Base-by-base conservation (phyloP, 2,797 vertebrate species). In the Fringilla coelebs region DNA sequence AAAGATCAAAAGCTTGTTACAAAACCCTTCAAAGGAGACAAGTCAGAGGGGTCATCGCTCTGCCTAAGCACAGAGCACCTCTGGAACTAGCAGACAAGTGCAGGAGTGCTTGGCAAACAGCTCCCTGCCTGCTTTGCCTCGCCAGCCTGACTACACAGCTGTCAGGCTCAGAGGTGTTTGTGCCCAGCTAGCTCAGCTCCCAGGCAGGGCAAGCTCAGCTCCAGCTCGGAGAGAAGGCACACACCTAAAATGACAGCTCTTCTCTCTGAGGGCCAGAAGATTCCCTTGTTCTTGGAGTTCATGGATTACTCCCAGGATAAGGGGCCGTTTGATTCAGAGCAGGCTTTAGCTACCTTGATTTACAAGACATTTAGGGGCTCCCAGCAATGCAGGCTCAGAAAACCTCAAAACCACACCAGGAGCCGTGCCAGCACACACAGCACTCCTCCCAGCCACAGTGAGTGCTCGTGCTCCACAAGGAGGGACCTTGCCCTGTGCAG, bases 151-250 rank as follows among this genome's bases (percentile, higher is more conserved):
- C 10, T 25, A 29, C 45, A 21, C 48, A 57, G n/a, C 48, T n/a
- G 43, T 36, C 28, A 40, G 40, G 13, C 29, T 66, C 51, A 34
- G 57, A 60, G 36, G 16, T 73, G 43, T 28, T 24, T 54, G 22
- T 0, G 0, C n/a, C 13, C 48, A 54, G 26, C 11, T 7, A 67
- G 48, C 34, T 63, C 58, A 10, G 25, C 6, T 63, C 34, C 14
- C 25, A 18, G 21, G 16, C 22, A 63, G 6, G 38, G 32, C 28
- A 71, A 84, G 31, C 24, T 80, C 55, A 8, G 36, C 28, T 49
- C 34, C 2, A 2, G n/a, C 13, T 46, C 26, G 18, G 85, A 61
- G 25, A 54, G 17, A 70, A 71, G 41, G 20, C 22, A 48, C 21
- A 17, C 3, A 15, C 17, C 46, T 16, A 31, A 67, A 86, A 61